Percentiles rank a stretch among this genome's conserved stretches.
Conservation (phyloP, 2,797 vertebrate species). For the Dallia pectoralis region DNA sequence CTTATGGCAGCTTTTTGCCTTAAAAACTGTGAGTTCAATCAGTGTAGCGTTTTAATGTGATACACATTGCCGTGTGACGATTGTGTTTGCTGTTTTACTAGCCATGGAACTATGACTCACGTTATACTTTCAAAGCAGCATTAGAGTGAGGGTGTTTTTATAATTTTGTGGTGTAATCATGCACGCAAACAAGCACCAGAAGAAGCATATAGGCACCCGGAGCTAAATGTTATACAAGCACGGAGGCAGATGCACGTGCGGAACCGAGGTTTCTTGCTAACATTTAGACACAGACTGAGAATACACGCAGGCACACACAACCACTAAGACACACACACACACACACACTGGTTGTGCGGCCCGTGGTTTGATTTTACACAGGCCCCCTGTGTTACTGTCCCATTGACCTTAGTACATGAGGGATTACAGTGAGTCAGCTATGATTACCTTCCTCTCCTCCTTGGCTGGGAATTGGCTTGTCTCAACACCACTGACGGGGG, state of each 20-base stretch:
- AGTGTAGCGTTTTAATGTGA: too few species aligned
- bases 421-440: slow-evolving; percentile 23
- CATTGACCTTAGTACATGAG: slow-evolving; percentile 10
- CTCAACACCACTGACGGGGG: background rate
- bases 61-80: too few species aligned
- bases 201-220: background rate
- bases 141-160: background rate
- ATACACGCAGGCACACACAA: background rate
- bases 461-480: background rate
- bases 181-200: background rate
- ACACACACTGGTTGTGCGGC: too few species aligned
- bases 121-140: background rate
- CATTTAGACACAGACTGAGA: background rate
- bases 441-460: background rate
- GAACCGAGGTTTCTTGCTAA: background rate
- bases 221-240: background rate
- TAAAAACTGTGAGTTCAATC: too few species aligned
- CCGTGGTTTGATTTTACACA: background rate
- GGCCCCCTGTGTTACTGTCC: background rate
- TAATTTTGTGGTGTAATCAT: background rate
- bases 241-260: background rate
- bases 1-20: too few species aligned
- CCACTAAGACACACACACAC: background rate
- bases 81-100: too few species aligned
- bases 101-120: too few species aligned